Evolutionary conservation across 1,140 invertebrate species (phyloP), one percentile per base, ranked within the genome.

Genomic region (Colletes latitarsis): DNA sequence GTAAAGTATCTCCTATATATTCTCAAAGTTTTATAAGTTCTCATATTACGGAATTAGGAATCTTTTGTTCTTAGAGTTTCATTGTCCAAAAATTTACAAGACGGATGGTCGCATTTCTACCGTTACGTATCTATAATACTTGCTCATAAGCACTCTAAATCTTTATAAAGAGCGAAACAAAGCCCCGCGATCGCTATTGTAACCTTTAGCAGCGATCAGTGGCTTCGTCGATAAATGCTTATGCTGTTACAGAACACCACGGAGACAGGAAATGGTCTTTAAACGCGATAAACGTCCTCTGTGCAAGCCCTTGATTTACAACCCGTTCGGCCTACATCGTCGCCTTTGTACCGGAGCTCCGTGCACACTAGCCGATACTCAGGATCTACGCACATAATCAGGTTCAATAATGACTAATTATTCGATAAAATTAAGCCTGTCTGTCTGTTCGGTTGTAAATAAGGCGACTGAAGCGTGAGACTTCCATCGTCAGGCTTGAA

Each of bases 371-470:
- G 8, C 39, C 43, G 0, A 9, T 43, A n/a, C 14, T 6, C n/a
- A 58, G 68, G 74, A 30, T 55, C 64, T 68, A 69, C 66, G 53
- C 74, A 17, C 41, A 55, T 77, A 69, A 69, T 55, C 49, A 69
- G 52, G 12, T 43, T 49, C 66, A 53, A 58, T 60, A 69, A 58
- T 57, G 53, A 46, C 74, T 77, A 69, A 77, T 77, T 77, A 77
- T 58, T 69, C 74, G 74, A 77, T 68, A 49, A 77, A 76, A 77
- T 77, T 77, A 77, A 58, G 66, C 41, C 46, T 69, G 74, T 58
- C 41, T 58, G 66, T 58, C 41, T 39, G 10, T 69, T 77, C 53
- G 41, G 43, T 76, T 64, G 74, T 58, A 58, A 77, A 58, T 55
- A 69, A 69, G 15, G 46, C 39, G 41, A n/a, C 43, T 12, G 41